These are phyloP conservation scores for Tupaia tana DNA, from an alignment of 2,113 vertebrate species.

Conservation along the genomic window DNA sequence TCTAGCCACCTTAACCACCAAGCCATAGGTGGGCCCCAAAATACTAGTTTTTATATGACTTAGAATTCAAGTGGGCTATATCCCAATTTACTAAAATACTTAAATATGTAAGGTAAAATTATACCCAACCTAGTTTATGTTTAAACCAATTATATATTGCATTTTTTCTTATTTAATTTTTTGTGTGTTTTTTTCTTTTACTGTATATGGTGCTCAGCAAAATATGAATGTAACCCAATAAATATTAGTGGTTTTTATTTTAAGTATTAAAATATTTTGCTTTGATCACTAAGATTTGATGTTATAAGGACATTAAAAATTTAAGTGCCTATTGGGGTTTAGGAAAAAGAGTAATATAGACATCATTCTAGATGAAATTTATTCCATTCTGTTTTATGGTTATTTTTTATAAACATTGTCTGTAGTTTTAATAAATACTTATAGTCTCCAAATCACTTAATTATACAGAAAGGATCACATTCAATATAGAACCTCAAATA, in stretches of 20 bases:
- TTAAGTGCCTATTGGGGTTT: background rate
- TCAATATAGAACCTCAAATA: background rate
- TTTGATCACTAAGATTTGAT: conserved; percentile 1
- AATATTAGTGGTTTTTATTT: background rate
- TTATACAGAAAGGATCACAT: background rate
- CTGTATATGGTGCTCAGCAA: background rate
- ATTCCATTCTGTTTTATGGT: background rate
- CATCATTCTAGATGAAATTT: background rate
- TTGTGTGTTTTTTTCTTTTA: background rate
- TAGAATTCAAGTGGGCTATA: background rate
- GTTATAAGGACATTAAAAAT: background rate
- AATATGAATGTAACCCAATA: background rate
- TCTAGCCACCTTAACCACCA: too few relatives aligned
- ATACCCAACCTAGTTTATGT: background rate
- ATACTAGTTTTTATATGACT: background rate
- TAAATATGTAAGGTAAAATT: background rate
- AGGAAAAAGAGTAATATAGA: background rate
- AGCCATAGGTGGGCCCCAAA: background rate
- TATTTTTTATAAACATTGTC: background rate
- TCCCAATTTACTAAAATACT: background rate
- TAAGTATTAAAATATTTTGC: background rate
- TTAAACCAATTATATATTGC: background rate
- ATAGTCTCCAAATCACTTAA: background rate
- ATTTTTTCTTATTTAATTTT: background rate
- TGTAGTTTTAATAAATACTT: conserved; percentile 24